Evolutionary conservation across 1,140 invertebrate genomes (phyloP).

Genomic region (Zophobas morio): DNA sequence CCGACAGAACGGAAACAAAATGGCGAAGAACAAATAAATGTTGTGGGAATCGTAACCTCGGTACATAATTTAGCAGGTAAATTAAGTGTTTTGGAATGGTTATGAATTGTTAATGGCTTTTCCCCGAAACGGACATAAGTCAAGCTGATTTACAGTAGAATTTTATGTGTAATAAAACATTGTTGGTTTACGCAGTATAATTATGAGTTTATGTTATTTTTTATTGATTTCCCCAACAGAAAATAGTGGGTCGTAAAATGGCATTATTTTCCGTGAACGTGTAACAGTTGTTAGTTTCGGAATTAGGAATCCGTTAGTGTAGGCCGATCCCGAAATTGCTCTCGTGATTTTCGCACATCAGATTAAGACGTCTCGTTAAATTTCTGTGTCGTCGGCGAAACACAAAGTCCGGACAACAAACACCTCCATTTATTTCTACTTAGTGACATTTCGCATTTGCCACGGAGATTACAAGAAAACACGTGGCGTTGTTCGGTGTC

Average conservation of each 20-base stretch:
- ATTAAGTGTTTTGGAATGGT: slow-evolving; percentile 17
- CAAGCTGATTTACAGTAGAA: slow-evolving; percentile 44
- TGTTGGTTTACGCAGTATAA: slow-evolving; percentile 44
- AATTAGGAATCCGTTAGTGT: slow-evolving; percentile 23
- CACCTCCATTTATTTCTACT: slow-evolving; percentile 64
- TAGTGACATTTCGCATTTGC: slow-evolving; percentile 63
- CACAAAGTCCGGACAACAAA: slow-evolving; percentile 55
- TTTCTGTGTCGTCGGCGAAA: slow-evolving; percentile 44
- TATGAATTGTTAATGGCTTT: slow-evolving; percentile 41
- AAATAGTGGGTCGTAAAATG: slow-evolving; percentile 33
- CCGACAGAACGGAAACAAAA: not conserved
- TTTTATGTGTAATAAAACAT: slow-evolving; percentile 48
- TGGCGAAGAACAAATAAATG: slow-evolving; percentile 4
- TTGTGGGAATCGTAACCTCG: slow-evolving; percentile 21
- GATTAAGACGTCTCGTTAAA: slow-evolving; percentile 45
- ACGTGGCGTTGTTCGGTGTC: slow-evolving; percentile 56
- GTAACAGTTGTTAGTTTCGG: slow-evolving; percentile 23
- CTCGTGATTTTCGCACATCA: slow-evolving; percentile 51
- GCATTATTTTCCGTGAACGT: slow-evolving; percentile 13
- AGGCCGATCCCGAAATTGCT: slow-evolving; percentile 55
- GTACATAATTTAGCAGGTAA: slow-evolving; percentile 25
- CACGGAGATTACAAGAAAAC: slow-evolving; percentile 60
- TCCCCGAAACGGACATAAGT: slow-evolving; percentile 44
- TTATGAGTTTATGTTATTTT: slow-evolving; percentile 42
- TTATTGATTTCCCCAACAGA: slow-evolving; percentile 34